These are phyloP conservation scores for Pandion haliaetus DNA, from an alignment of 2,113 vertebrate species.

Conservation along the genomic window DNA sequence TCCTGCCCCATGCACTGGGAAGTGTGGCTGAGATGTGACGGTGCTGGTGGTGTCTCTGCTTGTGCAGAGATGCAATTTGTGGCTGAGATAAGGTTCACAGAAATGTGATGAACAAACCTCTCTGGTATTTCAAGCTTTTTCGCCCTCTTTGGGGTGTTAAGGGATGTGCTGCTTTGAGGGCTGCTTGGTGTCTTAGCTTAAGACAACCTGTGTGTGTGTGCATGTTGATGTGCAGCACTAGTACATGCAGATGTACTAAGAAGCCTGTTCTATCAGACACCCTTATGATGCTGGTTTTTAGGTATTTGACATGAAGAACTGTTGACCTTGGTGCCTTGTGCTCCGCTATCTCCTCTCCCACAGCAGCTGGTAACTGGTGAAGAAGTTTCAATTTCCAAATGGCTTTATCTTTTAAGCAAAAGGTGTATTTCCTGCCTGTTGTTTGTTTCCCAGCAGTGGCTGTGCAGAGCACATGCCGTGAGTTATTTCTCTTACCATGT, in stretches of 20 bases:
- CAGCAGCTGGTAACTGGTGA: not conserved
- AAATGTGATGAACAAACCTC: not conserved
- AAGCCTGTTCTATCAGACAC: not conserved
- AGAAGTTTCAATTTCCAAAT: not conserved
- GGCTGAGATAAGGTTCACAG: not conserved
- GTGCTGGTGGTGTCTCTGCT: not conserved
- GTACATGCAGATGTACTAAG: accelerated
- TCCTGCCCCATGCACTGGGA: accelerated
- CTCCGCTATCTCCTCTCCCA: not conserved
- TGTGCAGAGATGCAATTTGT: accelerated
- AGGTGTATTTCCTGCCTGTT: not conserved
- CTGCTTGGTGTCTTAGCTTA: not conserved
- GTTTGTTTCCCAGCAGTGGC: not conserved
- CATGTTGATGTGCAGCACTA: accelerated
- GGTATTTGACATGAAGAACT: not conserved
- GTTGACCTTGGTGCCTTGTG: not conserved
- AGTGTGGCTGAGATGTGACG: not conserved
- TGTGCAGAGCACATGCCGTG: not conserved
- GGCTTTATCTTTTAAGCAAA: not conserved
- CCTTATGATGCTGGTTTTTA: not conserved
- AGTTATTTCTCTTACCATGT: not conserved
- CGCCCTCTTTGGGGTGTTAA: too few relatives aligned
- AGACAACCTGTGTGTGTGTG: accelerated
- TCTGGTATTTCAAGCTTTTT: not conserved
- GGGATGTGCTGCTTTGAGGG: not conserved